Evolutionary conservation across 2,797 vertebrate species (phyloP).

Genomic region (Sebastes elongatus): DNA sequence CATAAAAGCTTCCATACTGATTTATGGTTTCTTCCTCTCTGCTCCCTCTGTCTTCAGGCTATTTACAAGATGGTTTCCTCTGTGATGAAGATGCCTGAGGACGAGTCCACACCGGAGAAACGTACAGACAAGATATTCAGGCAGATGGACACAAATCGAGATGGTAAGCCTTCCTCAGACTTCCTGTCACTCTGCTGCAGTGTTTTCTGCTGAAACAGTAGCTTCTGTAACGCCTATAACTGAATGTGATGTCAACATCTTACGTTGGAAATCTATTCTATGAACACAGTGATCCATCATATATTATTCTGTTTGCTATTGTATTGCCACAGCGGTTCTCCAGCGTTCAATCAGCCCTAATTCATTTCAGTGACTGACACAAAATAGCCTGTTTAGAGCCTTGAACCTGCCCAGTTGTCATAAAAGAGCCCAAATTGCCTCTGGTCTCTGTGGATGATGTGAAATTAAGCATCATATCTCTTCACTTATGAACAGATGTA

Average conservation of each 20-base stretch:
- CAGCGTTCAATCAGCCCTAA: not conserved
- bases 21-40: not conserved
- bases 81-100: constrained; percentile 99
- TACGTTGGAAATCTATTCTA: not conserved
- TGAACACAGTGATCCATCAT: not conserved
- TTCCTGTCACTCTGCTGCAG: not conserved
- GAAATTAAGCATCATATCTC: not conserved
- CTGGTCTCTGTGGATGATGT: not conserved
- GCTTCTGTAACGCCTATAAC: not conserved
- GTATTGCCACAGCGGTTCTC: not conserved
- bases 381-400: not conserved
- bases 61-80: constrained; percentile 99
- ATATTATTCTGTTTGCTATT: not conserved
- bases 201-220: not conserved
- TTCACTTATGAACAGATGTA: not conserved
- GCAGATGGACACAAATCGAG: constrained; percentile 98
- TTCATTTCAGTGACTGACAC: not conserved
- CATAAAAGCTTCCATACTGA: not conserved
- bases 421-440: not conserved
- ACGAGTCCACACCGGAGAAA: constrained; percentile 98
- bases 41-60: constrained; percentile 80
- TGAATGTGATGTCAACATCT: not conserved
- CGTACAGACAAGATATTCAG: constrained; percentile 99
- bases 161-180: constrained; percentile 80
- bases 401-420: not conserved